These are phyloP conservation scores for Volucella inflata DNA, from an alignment of 2,888 invertebrate species.

Conservation along the genomic window DNA sequence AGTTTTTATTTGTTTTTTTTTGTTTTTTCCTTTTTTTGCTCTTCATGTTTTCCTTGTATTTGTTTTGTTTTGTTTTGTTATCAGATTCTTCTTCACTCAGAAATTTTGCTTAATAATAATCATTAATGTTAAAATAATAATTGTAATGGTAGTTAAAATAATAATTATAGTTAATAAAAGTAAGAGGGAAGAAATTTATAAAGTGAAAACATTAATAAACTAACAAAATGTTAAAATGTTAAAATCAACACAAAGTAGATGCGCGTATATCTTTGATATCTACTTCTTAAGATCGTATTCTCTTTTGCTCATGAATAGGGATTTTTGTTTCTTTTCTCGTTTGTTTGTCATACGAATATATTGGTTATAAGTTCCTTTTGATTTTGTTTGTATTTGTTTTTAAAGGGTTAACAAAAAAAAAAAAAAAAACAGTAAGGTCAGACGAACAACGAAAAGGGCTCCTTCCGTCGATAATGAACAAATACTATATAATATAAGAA, in stretches of 20 bases:
- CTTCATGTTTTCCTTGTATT: background rate
- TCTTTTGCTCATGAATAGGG: conserved; percentile 36
- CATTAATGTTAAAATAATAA: background rate
- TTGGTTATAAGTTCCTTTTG: background rate
- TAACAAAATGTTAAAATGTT: conserved; percentile 48
- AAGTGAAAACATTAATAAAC: conserved; percentile 45
- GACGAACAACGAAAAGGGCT: conserved; percentile 6
- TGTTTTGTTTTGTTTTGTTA: background rate
- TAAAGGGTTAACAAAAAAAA: conserved; percentile 28
- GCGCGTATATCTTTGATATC: conserved; percentile 64
- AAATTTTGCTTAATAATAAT: conserved; percentile 58
- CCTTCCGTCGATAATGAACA: conserved; percentile 24
- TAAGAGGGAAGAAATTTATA: background rate
- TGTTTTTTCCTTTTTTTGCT: conserved; percentile 22
- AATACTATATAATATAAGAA: conserved; percentile 41
- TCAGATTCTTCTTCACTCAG: conserved; percentile 44
- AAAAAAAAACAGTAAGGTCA: conserved; percentile 14
- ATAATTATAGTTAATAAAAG: conserved; percentile 25
- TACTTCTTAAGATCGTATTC: conserved; percentile 49
- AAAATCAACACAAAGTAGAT: conserved; percentile 38
- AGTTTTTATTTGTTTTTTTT: background rate
- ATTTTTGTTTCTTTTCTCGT: conserved; percentile 10
- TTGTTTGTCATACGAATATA: background rate
- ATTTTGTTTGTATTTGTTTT: conserved; percentile 28
- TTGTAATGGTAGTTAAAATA: background rate